Evolutionary conservation across 2,113 vertebrate species (phyloP).

Genomic region (human (Homo sapiens)): GRCh38 chr17:56130001-56130500

Average conservation of each 20-base stretch:
- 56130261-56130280: slow-evolving; percentile 88
- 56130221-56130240: slow-evolving; percentile 85
- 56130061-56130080: slow-evolving; percentile 90
- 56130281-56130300: slow-evolving; percentile 89
- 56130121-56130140: slow-evolving; percentile 93
- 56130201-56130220: slow-evolving; percentile 87
- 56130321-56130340: slow-evolving; percentile 90
- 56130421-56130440: slow-evolving; percentile 88
- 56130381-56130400: slow-evolving; percentile 89
- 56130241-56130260: slow-evolving; percentile 91
- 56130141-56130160: slow-evolving; percentile 94
- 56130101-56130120: slow-evolving; percentile 97
- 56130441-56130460: slow-evolving; percentile 83
- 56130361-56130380: slow-evolving; percentile 91
- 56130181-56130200: slow-evolving; percentile 95
- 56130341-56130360: slow-evolving; percentile 92
- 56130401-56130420: slow-evolving; percentile 93
- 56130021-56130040: slow-evolving; percentile 90
- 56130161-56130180: slow-evolving; percentile 94
- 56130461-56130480: slow-evolving; percentile 83
- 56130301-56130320: slow-evolving; percentile 93
- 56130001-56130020: slow-evolving; percentile 93
- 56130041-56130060: slow-evolving; percentile 88
- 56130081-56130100: slow-evolving; percentile 93
- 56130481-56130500: slow-evolving; percentile 82